phyloP scores from a whole-genome alignment of 2,113 vertebrate genomes.

The Cephalopholis sonnerati region DNA sequence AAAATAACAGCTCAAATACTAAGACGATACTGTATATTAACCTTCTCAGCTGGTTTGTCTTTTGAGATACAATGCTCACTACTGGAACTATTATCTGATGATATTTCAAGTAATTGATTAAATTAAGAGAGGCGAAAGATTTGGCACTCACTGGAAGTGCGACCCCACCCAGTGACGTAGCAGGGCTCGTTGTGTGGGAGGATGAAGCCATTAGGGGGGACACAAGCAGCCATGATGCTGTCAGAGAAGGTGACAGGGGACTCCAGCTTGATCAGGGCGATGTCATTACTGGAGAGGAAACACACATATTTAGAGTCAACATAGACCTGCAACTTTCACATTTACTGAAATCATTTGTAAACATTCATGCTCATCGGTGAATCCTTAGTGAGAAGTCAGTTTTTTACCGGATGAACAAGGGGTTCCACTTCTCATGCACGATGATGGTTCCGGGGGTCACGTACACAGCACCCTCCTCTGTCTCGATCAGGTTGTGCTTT shows the following conservation, averaged over 20 bases:
- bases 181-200: conserved; percentile 86
- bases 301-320: conserved; percentile 7
- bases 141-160: conserved; percentile 86
- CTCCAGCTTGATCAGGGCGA: conserved; percentile 91
- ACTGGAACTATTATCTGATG: neutral
- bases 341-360: neutral
- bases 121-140: neutral
- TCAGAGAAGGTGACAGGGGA: conserved; percentile 79
- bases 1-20: neutral
- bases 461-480: conserved; percentile 75
- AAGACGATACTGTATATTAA: neutral
- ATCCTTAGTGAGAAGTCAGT: neutral
- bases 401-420: conserved; percentile 80
- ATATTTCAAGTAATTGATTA: neutral
- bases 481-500: conserved; percentile 83
- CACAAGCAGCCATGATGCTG: conserved; percentile 85
- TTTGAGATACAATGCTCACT: neutral
- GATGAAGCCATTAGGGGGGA: conserved; percentile 77
- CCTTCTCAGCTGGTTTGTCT: neutral
- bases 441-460: conserved; percentile 79
- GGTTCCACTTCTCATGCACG: conserved; percentile 86
- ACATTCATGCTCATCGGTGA: too few relatives aligned
- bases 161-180: conserved; percentile 94
- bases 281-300: conserved; percentile 86
- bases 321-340: too few relatives aligned